These are phyloP conservation scores for Dunckerocampus dactyliophorus DNA, from an alignment of 2,113 vertebrate genomes.

Conservation along the genomic window DNA sequence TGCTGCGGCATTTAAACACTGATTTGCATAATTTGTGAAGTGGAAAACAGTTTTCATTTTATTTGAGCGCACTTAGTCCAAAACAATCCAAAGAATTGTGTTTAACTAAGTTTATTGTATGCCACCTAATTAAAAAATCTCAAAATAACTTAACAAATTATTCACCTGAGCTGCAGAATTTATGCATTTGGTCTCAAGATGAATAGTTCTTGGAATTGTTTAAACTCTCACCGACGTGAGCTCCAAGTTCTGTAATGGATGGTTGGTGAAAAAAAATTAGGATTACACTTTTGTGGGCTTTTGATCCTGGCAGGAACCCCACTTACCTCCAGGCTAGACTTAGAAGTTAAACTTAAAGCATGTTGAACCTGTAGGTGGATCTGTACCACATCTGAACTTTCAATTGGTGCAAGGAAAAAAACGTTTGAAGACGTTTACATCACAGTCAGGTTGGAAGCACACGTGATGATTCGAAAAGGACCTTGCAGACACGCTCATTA, in stretches of 20 bases:
- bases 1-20: conserved; percentile 18
- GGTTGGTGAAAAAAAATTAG: conserved; percentile 5
- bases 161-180: neutral
- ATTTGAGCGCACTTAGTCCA: neutral
- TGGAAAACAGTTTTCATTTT: conserved; percentile 17
- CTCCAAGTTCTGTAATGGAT: conserved; percentile 12
- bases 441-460: neutral
- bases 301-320: conserved; percentile 43
- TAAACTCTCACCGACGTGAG: neutral
- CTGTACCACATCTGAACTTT: conserved; percentile 9
- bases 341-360: conserved; percentile 20
- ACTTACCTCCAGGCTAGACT: conserved; percentile 28
- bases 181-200: neutral
- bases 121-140: neutral
- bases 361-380: conserved; percentile 15
- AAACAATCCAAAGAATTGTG: neutral
- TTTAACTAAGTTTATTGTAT: too few relatives aligned
- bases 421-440: neutral
- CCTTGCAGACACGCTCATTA: neutral
- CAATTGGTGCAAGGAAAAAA: conserved; percentile 1
- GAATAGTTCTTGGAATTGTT: conserved; percentile 4
- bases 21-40: conserved; percentile 12
- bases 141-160: neutral
- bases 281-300: conserved; percentile 30
- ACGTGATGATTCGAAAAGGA: neutral